A percentile compares a stretch with the other conserved stretches of the same genome.
Evolutionary conservation across 2,113 vertebrate species (phyloP).

Genomic region (Zosterops borbonicus): DNA sequence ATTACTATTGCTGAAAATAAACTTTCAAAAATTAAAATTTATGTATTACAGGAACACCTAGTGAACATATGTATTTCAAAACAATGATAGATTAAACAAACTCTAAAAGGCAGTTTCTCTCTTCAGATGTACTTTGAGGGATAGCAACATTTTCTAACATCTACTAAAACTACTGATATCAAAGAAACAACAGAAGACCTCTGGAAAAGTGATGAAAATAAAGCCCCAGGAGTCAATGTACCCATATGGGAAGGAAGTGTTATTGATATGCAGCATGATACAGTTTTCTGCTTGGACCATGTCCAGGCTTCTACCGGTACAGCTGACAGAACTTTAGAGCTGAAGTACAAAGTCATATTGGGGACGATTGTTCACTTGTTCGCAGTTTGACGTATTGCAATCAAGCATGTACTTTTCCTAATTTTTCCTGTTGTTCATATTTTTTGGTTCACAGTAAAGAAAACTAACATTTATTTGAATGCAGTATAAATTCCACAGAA

Average conservation of each 20-base stretch:
- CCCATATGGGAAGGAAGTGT: background rate
- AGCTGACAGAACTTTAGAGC: background rate
- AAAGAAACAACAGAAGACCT: background rate
- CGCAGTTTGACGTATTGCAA: rapidly evolving
- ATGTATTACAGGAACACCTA: background rate
- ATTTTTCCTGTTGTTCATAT: background rate
- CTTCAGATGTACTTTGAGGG: background rate
- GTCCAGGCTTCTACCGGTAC: background rate
- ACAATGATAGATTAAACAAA: background rate
- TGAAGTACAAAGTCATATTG: background rate
- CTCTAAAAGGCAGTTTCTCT: background rate
- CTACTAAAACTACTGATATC: background rate
- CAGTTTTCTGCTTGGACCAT: background rate
- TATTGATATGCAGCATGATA: background rate
- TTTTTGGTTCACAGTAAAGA: background rate
- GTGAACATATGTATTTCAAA: background rate
- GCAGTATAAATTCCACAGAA: background rate
- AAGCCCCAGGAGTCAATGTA: background rate
- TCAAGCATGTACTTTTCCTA: background rate
- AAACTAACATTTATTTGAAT: background rate
- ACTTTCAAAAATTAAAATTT: background rate
- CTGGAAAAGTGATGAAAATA: background rate
- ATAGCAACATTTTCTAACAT: background rate
- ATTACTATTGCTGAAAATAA: background rate
- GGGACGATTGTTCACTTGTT: background rate